A percentile compares a stretch with the other conserved stretches of the same genome.
These are phyloP conservation scores for Pogona vitticeps DNA, from an alignment of 2,113 vertebrate species.

Conservation along the genomic window DNA sequence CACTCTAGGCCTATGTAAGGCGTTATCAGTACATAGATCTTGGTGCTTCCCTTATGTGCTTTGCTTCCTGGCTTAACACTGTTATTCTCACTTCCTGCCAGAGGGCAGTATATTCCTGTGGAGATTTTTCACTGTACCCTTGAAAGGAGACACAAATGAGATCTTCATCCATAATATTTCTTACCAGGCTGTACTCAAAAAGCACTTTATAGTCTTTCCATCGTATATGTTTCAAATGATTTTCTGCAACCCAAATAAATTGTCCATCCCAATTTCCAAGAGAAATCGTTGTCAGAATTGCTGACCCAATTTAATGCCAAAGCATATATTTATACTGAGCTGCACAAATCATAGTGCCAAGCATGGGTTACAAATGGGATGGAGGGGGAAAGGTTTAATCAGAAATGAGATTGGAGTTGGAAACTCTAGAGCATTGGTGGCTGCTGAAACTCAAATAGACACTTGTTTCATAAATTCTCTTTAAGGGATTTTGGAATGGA, in stretches of 20 bases:
- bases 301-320: conserved; percentile 76
- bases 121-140: background rate
- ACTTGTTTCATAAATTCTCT: conserved; percentile 43
- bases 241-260: conserved; percentile 72
- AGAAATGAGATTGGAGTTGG: conserved; percentile 69
- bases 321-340: conserved; percentile 72
- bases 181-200: background rate
- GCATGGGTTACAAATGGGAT: conserved; percentile 61
- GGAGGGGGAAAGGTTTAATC: conserved; percentile 68
- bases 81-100: conserved; percentile 38
- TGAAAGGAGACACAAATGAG: background rate
- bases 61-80: background rate
- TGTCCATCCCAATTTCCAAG: conserved; percentile 71
- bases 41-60: background rate
- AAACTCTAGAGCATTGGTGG: conserved; percentile 35
- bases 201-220: conserved; percentile 52
- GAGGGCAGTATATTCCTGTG: conserved; percentile 8
- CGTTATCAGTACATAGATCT: background rate
- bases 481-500: conserved; percentile 38
- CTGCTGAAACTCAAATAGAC: conserved; percentile 47
- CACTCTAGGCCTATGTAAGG: background rate
- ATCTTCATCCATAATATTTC: conserved; percentile 25
- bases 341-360: conserved; percentile 54
- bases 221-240: conserved; percentile 60
- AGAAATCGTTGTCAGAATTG: conserved; percentile 76